phyloP scores from a whole-genome alignment of 1,140 invertebrate genomes.

The Anoplolepis gracilipes region DNA sequence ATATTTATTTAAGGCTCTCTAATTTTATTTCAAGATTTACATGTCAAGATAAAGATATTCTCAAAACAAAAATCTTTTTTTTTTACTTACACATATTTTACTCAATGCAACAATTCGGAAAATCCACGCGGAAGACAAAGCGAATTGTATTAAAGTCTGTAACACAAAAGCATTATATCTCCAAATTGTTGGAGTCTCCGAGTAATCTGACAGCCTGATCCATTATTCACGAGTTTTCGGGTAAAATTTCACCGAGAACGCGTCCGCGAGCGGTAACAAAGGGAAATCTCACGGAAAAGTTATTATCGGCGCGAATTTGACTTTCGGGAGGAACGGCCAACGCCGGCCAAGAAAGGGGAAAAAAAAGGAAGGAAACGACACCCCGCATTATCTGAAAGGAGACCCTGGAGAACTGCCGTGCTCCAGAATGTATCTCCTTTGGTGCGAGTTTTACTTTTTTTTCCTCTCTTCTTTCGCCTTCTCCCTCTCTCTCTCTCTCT shows the following conservation, averaged over 20 bases:
- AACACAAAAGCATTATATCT: neutral
- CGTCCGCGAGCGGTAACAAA: constrained; percentile 5
- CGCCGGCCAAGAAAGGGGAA: constrained; percentile 63
- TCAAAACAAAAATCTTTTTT: too few species aligned
- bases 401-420: constrained; percentile 64
- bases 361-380: constrained; percentile 36
- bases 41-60: too few species aligned
- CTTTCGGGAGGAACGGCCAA: constrained; percentile 55
- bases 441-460: constrained; percentile 47
- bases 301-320: constrained; percentile 78
- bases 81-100: neutral
- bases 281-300: constrained; percentile 66
- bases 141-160: neutral
- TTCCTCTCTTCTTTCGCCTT: neutral
- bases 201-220: constrained; percentile 8
- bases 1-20: too few species aligned
- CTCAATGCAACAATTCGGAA: neutral
- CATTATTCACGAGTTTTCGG: constrained; percentile 7
- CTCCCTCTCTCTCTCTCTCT: constrained; percentile 36
- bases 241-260: constrained; percentile 18
- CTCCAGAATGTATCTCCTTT: constrained; percentile 41
- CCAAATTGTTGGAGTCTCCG: neutral
- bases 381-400: constrained; percentile 74
- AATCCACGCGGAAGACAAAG: neutral
- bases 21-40: too few species aligned